phyloP scores from a whole-genome alignment of 2,113 vertebrate genomes.

The Zeus faber region DNA sequence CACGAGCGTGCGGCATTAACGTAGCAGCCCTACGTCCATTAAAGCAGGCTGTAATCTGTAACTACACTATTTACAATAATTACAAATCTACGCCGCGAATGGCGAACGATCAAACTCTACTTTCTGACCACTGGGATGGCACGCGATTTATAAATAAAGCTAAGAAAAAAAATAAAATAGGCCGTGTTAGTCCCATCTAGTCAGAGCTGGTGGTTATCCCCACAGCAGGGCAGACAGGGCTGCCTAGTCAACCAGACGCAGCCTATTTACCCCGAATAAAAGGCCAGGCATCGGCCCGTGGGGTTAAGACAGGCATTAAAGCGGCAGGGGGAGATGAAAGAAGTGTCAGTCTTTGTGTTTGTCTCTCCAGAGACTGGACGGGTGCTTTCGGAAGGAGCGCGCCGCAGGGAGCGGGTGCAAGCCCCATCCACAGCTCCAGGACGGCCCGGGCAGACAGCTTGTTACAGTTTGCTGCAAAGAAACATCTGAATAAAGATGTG shows the following conservation, averaged over 20 bases:
- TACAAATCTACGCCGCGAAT: neutral
- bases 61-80: neutral
- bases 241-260: conserved; percentile 16
- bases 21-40: neutral
- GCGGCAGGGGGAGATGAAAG: conserved; percentile 33
- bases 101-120: neutral
- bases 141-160: neutral
- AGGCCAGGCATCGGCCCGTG: conserved; percentile 13
- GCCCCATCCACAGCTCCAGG: neutral
- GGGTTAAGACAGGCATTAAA: conserved; percentile 32
- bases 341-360: conserved; percentile 40
- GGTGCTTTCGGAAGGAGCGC: conserved; percentile 24
- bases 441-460: conserved; percentile 19
- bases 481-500: conserved; percentile 23
- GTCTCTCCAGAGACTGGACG: conserved; percentile 39
- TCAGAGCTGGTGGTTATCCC: neutral
- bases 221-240: conserved; percentile 6
- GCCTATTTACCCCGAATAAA: conserved; percentile 27
- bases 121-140: neutral
- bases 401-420: conserved; percentile 2
- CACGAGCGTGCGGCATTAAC: too few species aligned
- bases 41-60: neutral
- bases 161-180: neutral
- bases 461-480: conserved; percentile 18
- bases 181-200: neutral